phyloP scores from a whole-genome alignment of 1,140 invertebrate species.

The Pogonus chalceus region DNA sequence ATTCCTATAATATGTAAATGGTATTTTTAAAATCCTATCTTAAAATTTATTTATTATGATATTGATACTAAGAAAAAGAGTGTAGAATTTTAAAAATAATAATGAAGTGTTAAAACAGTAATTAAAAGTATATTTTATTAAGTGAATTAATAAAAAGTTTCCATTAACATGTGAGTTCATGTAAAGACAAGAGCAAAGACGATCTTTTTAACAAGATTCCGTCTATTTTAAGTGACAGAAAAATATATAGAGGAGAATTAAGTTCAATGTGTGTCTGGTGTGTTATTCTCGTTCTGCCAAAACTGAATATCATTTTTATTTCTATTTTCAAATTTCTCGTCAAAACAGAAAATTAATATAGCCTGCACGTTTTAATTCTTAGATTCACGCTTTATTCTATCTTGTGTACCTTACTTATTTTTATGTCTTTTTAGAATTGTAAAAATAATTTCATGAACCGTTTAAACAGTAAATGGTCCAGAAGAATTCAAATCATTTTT shows the following conservation, averaged over 20 bases:
- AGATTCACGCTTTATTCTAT: not conserved
- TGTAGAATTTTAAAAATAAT: no score
- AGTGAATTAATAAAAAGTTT: no score
- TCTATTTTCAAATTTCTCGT: conserved; percentile 3
- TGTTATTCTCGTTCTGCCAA: not conserved
- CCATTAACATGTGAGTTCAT: no score
- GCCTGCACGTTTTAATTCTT: not conserved
- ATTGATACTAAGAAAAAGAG: no score
- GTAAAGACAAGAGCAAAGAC: not conserved
- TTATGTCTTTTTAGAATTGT: not conserved
- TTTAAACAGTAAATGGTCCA: no score
- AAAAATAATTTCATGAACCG: not conserved
- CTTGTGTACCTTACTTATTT: not conserved
- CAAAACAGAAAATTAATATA: conserved; percentile 8
- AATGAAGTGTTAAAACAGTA: no score
- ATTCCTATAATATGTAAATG: no score
- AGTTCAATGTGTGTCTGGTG: not conserved
- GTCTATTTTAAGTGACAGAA: conserved; percentile 7
- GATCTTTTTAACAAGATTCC: not conserved
- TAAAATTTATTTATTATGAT: no score
- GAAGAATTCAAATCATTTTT: no score
- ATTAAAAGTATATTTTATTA: no score
- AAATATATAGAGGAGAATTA: conserved; percentile 1
- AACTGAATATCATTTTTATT: conserved; percentile 1
- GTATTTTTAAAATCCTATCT: no score